Conservation (phyloP, 2,888 invertebrate genomes). For the Drosophila stalkeri region DNA sequence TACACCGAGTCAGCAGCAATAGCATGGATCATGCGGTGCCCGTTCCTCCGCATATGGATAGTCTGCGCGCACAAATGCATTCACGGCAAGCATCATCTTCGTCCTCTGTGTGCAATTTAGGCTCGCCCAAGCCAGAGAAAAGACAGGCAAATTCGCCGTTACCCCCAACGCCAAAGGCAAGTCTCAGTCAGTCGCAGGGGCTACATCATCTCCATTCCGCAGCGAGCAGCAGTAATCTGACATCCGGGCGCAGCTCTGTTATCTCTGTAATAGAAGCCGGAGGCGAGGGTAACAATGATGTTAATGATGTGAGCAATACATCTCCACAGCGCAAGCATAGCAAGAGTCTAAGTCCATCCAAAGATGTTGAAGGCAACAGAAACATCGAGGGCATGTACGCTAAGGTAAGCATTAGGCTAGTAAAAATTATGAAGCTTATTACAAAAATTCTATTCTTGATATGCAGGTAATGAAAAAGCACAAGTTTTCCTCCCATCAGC, state of each 20-base stretch:
- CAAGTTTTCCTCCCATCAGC: constrained; percentile 81
- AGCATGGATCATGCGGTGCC: constrained; percentile 72
- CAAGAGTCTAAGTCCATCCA: constrained; percentile 87
- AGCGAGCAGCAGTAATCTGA: constrained; percentile 83
- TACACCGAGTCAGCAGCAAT: constrained; percentile 44
- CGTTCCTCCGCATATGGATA: constrained; percentile 88
- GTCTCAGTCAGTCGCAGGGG: constrained; percentile 57
- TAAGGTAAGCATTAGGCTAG: constrained; percentile 87
- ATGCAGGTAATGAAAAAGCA: constrained; percentile 85
- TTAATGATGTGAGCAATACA: constrained; percentile 53
- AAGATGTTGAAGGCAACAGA: constrained; percentile 90
- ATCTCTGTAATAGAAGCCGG: constrained; percentile 84
- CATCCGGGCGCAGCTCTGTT: constrained; percentile 84
- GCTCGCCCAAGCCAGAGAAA: constrained; percentile 95
- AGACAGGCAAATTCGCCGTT: constrained; percentile 95
- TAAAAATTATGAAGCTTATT: background rate
- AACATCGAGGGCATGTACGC: constrained; percentile 95
- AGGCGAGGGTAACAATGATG: constrained; percentile 74
- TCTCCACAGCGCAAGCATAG: constrained; percentile 82
- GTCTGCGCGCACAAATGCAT: constrained; percentile 87
- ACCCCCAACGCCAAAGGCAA: constrained; percentile 90
- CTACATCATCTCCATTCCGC: constrained; percentile 67
- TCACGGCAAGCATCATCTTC: constrained; percentile 86
- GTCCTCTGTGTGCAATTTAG: constrained; percentile 91
- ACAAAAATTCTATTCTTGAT: rapidly evolving